Conservation (phyloP, 2,888 invertebrate genomes). For the Brachyopa scutellaris region DNA sequence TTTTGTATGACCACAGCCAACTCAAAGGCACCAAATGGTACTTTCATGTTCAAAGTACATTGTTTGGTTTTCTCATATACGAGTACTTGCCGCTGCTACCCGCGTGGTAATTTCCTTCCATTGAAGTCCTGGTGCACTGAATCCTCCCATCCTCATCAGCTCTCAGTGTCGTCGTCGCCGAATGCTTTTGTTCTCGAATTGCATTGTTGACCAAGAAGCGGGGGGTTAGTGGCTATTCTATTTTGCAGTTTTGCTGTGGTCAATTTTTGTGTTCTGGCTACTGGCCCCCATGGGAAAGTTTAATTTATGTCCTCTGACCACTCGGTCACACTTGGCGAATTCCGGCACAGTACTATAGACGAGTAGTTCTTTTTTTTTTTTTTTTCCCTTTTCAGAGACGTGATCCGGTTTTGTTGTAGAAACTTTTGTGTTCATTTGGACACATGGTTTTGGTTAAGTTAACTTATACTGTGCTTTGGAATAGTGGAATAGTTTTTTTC, state of each 20-base stretch:
- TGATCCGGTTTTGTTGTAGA: constrained; percentile 66
- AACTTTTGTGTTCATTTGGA: constrained; percentile 46
- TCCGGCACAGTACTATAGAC: constrained; percentile 3
- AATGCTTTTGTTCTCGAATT: constrained; percentile 25
- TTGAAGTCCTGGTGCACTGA: no score
- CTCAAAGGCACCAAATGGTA: constrained; percentile 54
- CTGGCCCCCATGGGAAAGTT: constrained; percentile 41
- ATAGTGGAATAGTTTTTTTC: constrained; percentile 24
- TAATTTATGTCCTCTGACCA: constrained; percentile 67
- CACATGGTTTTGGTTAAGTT: constrained; percentile 47
- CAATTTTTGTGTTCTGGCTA: constrained; percentile 34
- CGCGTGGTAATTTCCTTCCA: constrained; percentile 43
- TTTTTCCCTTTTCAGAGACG: constrained; percentile 57
- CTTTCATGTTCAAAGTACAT: constrained; percentile 54
- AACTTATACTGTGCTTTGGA: constrained; percentile 50
- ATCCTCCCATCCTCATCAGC: neutral
- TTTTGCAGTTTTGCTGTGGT: constrained; percentile 59
- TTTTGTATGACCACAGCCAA: constrained; percentile 30
- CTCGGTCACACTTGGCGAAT: constrained; percentile 48
- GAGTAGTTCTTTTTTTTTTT: constrained; percentile 36
- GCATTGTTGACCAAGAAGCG: constrained; percentile 33
- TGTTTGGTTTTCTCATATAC: constrained; percentile 57
- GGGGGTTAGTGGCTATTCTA: constrained; percentile 40
- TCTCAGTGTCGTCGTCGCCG: neutral
- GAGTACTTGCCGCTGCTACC: constrained; percentile 35